Base-by-base conservation (phyloP, 1,140 invertebrate genomes). In the Euwallacea similis region DNA sequence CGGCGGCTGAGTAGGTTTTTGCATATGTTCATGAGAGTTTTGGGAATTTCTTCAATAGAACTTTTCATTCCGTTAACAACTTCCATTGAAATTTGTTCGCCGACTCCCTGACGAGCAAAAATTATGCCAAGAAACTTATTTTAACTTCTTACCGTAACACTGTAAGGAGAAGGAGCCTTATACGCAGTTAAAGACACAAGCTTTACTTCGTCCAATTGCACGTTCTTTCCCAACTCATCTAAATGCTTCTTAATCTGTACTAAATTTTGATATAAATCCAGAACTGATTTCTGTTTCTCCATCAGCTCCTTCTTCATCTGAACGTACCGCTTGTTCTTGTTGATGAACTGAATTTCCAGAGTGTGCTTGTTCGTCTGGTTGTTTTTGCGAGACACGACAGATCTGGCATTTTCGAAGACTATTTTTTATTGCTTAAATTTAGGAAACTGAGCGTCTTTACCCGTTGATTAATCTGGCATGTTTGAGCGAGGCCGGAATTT, bases 261-360 rank as follows among this genome's bases (percentile, higher is more conserved):
- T 8, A 81, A 56, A 13, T 74, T 69, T 33, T 77, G 72, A 60
- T 80, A 79, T 2, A 79, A 50, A 43, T 80, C 79, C 13, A 77
- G n/a, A 2, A 80, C 54, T 1, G 78, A 76, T 69, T 76, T 79
- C 13, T 79, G 77, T 55, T 78, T 80, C 13, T 73, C 73, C 2
- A 73, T 42, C 7, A 80, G 46, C 41, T 81, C 80, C 41, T 77
- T 78, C 10, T 77, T 76, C 58, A 80, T 55, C 54, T 68, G 64
- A 8, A 74, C 43, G 2, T 76, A 73, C n/a, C 75, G 71, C 64
- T 77, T 79, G 42, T 79, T 79, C 62, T 81, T 81, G 42, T 77
- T 76, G 1, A 77, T 15, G 63, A 81, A 79, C 62, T 80, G 79
- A 16, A 78, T 73, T 71, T 80, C 79, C 8, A 80, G 55, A 7